These are phyloP conservation scores for Microcebus tavaratra DNA, from an alignment of 2,113 vertebrate genomes.

Conservation along the genomic window DNA sequence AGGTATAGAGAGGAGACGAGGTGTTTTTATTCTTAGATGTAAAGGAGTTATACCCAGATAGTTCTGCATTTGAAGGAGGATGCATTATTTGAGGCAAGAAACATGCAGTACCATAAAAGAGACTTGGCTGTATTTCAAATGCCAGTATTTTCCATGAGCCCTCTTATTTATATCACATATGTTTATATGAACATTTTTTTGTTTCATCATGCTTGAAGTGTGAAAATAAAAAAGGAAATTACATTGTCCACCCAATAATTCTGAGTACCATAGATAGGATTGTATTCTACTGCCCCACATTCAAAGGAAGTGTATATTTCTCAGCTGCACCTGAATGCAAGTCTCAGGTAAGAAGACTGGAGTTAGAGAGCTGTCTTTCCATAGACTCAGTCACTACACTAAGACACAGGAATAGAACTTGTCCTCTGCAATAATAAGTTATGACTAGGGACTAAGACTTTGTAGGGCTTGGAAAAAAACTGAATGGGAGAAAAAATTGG, in stretches of 20 bases:
- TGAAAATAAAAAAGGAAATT: not conserved
- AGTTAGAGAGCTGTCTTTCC: not conserved
- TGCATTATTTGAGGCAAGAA: slow-evolving; percentile 4
- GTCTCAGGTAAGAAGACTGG: not conserved
- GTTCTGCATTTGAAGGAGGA: not conserved
- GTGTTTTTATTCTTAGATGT: slow-evolving; percentile 7
- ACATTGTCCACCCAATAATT: not conserved
- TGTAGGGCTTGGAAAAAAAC: not conserved
- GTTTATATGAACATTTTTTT: slow-evolving; percentile 12
- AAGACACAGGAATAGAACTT: not conserved
- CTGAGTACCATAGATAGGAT: not conserved
- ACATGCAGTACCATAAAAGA: not conserved
- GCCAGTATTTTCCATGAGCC: not conserved
- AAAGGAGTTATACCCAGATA: not conserved
- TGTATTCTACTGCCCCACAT: not conserved
- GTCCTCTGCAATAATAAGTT: not conserved
- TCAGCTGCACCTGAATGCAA: not conserved
- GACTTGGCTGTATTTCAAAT: slow-evolving; percentile 4
- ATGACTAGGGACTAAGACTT: not conserved
- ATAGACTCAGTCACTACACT: not conserved
- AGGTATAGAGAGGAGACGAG: not conserved
- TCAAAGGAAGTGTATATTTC: not conserved
- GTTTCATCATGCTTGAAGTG: not conserved
- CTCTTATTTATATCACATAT: not conserved
- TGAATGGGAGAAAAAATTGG: not conserved